Base-by-base conservation (phyloP, 53 echinoderm and acorn worm species). In the Temnopleurus reevesii region DNA sequence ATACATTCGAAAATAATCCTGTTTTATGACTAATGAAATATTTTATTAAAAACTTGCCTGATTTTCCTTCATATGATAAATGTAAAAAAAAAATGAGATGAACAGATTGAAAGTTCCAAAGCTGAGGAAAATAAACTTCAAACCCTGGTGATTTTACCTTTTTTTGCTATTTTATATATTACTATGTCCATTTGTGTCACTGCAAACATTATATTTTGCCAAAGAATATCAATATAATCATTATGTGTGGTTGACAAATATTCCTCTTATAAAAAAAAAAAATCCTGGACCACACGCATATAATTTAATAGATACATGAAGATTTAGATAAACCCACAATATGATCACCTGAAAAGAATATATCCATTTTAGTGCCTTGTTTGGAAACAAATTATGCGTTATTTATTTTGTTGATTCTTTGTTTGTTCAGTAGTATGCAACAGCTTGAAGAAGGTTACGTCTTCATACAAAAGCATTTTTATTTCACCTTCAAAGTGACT, bases 361-460 rank as follows among this genome's bases (percentile, higher is more conserved):
- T 18, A 31, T 33, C 63, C 71, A 43, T 23, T 41, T 38, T 41
- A 71, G 71, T 79, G 79, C 47, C 79, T 79, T n/a, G 49, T 49
- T n/a, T 18, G 49, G 17, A 49, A 49, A 47, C 30, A 46, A 76
- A 44, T 44, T 49, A 79, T 79, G 41, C 36, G 46, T 28, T 46
- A 47, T 27, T 12, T 26, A 24, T 47, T 79, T 77, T 9, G 47
- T 25, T 26, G 30, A 8, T 8, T 45, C 46, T 77, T 25, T 79
- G 41, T 79, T 79, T 79, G 51, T 28, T 21, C 29, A 47, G 17
- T 49, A 47, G 17, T 49, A 35, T 46, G 79, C 43, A 46, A 79
- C 79, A 79, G 36, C 79, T 49, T 79, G 79, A 25, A 79, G 29
- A 49, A 30, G 49, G 79, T 47, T 19, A 79, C 29, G 36, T 27